phyloP scores from a whole-genome alignment of 1,140 invertebrate species.

The Drosophila varians region DNA sequence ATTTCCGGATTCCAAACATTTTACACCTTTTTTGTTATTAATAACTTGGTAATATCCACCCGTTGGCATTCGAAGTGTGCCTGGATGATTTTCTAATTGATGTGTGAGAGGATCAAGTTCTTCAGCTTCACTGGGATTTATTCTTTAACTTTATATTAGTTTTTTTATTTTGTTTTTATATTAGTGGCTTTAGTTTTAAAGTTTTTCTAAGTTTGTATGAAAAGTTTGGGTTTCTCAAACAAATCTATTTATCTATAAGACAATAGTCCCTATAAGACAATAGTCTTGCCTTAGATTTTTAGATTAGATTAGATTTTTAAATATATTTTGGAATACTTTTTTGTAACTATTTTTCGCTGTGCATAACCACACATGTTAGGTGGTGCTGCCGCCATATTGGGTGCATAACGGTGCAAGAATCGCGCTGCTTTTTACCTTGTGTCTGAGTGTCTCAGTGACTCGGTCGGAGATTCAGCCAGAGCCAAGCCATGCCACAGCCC shows the following conservation, averaged over 20 bases:
- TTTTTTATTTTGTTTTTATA: too few relatives aligned
- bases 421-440: conserved; percentile 66
- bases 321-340: not conserved
- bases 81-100: not conserved
- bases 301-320: not conserved
- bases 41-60: not conserved
- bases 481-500: conserved; percentile 8
- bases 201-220: not conserved
- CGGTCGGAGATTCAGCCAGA: conserved; percentile 12
- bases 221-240: too few relatives aligned
- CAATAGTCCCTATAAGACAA: too few relatives aligned
- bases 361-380: conserved; percentile 55
- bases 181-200: too few relatives aligned
- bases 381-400: conserved; percentile 70
- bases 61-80: not conserved
- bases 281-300: not conserved
- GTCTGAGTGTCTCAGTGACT: conserved; percentile 42
- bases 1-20: not conserved
- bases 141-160: too few relatives aligned
- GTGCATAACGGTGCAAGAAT: conserved; percentile 81
- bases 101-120: not conserved
- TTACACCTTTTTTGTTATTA: not conserved
- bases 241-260: too few relatives aligned
- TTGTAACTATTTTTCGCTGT: not conserved
- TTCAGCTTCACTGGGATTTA: not conserved